These are phyloP conservation scores for Netelia virgata DNA, from an alignment of 2,888 invertebrate species.

Conservation along the genomic window DNA sequence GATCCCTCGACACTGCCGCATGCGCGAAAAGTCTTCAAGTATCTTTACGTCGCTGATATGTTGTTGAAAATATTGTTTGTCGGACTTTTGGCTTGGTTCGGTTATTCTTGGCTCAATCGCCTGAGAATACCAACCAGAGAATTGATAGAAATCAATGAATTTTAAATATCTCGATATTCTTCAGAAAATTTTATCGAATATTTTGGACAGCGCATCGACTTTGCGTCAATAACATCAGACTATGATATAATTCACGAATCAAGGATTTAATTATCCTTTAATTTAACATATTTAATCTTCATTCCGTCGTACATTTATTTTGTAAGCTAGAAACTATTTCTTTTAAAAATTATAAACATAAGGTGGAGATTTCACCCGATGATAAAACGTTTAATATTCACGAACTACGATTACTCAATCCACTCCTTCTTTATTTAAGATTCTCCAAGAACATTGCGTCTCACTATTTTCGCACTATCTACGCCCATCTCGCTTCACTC, in stretches of 20 bases:
- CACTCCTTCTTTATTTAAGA: too few relatives aligned
- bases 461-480: too few relatives aligned
- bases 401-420: too few relatives aligned
- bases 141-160: slow-evolving; percentile 54
- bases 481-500: too few relatives aligned
- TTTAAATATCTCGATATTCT: slow-evolving; percentile 19
- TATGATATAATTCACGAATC: not conserved
- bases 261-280: not conserved
- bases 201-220: not conserved
- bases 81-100: slow-evolving; percentile 75
- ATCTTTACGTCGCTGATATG: slow-evolving; percentile 77
- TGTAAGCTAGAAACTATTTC: too few relatives aligned
- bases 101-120: slow-evolving; percentile 70
- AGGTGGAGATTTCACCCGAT: not conserved
- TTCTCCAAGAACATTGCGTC: too few relatives aligned
- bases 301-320: not conserved
- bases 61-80: slow-evolving; percentile 72
- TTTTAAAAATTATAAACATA: not conserved
- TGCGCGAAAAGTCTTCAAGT: slow-evolving; percentile 87
- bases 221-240: not conserved
- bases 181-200: not conserved
- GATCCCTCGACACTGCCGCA: slow-evolving; percentile 91
- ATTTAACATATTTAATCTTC: not conserved
- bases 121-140: slow-evolving; percentile 45
- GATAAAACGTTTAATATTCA: not conserved